Evolutionary conservation across 2,888 invertebrate species (phyloP), one percentile per base, ranked within the genome.

Genomic region (Xylophagus ater): DNA sequence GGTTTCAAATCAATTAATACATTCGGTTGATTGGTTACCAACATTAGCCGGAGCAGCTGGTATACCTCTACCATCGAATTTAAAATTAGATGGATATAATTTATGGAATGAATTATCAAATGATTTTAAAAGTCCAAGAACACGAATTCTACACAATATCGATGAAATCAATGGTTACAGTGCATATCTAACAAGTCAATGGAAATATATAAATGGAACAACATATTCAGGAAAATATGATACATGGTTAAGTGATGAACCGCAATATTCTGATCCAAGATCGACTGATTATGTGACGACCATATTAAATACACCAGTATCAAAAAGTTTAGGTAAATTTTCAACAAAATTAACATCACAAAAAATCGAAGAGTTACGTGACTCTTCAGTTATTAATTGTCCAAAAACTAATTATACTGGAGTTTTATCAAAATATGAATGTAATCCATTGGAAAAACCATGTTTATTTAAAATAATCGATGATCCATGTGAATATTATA

Each of bases 11-110:
- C 68, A 76, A 34, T 64, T 86, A 34, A 74, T 89, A 56, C 87
- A 88, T 54, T 74, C 89, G 9, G 74, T 76, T 4, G 90, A 92
- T 59, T 86, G 85, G 81, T 57, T 89, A 25, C 88, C 90, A 0
- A 89, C 90, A 0, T 60, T 66, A 80, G 57, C 57, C 1, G 49
- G 47, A 10, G 58, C 58, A 1, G 59, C 62, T 1, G 51, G 50
- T n/a, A 56, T 60, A 18, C 20, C 49, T 12, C 33, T 60, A 8
- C 17, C 48, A 2, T 2, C 34, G 2, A 20, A 42, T 1, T 23
- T 78, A 2, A 36, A 49, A 10, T 10, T 81, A 4, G 81, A 82
- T 49, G 81, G 82, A 10, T 59, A 77, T 6, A 75, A 80, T 54
- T 72, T 79, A 53, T 82, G 81, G 81, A 69, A 74, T 2, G 67